Evolutionary conservation across 1,140 invertebrate species (phyloP), one percentile per base, ranked within the genome.

Genomic region (Chironomus tepperi): DNA sequence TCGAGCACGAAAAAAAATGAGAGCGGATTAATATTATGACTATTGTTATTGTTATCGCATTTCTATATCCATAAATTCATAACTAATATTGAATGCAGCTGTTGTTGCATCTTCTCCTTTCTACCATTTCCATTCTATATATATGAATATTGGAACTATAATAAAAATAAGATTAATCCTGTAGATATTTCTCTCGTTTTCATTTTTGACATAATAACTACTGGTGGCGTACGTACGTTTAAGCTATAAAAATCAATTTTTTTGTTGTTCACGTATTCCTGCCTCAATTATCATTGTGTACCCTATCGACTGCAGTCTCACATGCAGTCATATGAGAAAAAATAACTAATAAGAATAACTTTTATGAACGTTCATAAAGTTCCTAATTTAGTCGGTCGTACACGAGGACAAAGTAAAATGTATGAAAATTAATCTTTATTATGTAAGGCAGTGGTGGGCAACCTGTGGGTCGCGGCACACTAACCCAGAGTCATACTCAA

Each of bases 21-120:
- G n/a, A n/a, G n/a, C 6, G 65, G 16, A 70, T 70, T 70, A 70
- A 70, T 5, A 70, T 70, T 70, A 70, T 70, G 65, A 70, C 19
- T 70, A 70, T 70, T 70, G 65, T 70, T 70, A 70, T 18, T 70
- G 65, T 70, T 70, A 70, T 70, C 65, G 65, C 47, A 57, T 57
- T 47, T 57, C n/a, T 15, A 57, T 70, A 18, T 34, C 18, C 65
- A 70, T 70, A 70, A 70, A 70, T 70, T 57, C 47, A 57, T 57
- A 57, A 70, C 18, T 18, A 3, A 19, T 19, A 70, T 70, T 70
- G 16, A 19, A 19, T 19, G 65, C 65, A 70, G 65, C 65, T 70
- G 65, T 18, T 70, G 64, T 18, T 67, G 64, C 64, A 18, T 70
- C 65, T 18, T 19, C 18, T 9, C 19, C 7, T 70, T 1, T 57